Percentiles rank a stretch among this genome's conserved stretches.
Conservation (phyloP, 2,888 invertebrate species). For the Muschampia plurimacula region DNA sequence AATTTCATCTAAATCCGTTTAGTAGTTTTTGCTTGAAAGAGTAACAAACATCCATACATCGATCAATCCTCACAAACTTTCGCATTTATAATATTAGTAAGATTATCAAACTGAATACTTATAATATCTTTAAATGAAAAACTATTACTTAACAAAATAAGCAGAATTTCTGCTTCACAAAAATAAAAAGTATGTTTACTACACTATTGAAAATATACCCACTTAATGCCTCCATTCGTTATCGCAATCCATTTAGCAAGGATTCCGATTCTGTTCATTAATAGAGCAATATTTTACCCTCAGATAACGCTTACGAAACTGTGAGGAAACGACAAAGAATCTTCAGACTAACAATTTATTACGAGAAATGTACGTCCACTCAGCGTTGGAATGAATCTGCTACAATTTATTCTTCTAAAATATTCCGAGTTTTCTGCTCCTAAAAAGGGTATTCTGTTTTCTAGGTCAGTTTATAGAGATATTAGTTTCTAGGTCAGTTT, state of each 20-base stretch:
- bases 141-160: no score
- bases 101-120: no score
- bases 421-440: conserved; percentile 16
- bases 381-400: conserved; percentile 31
- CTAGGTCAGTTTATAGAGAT: no score
- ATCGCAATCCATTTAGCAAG: conserved; percentile 14
- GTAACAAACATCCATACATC: no score
- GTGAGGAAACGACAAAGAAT: conserved; percentile 17
- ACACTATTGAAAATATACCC: neutral
- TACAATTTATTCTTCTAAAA: conserved; percentile 31
- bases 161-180: no score
- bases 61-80: no score
- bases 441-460: neutral
- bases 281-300: conserved; percentile 25
- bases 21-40: no score
- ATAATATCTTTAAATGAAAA: no score
- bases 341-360: conserved; percentile 29
- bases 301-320: conserved; percentile 28
- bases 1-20: no score
- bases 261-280: conserved; percentile 17
- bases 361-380: conserved; percentile 27
- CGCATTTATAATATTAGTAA: no score
- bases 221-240: conserved; percentile 19
- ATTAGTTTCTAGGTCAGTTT: no score
- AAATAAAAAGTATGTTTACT: no score